phyloP scores from a whole-genome alignment of 2,113 vertebrate species.

The Daboia siamensis region DNA sequence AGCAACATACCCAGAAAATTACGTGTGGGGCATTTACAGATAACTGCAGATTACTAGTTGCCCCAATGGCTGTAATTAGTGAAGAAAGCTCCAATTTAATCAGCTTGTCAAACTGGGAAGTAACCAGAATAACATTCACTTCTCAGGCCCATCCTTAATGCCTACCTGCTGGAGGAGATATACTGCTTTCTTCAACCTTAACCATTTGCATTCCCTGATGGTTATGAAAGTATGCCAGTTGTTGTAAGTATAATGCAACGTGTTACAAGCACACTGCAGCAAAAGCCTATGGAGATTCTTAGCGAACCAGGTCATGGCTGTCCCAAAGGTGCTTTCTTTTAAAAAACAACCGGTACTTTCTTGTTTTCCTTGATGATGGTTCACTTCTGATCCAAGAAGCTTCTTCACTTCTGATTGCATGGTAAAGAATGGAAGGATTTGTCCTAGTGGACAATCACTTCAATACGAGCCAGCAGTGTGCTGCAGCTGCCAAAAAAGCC shows the following conservation, averaged over 20 bases:
- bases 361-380: neutral
- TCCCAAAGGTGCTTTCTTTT: neutral
- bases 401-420: neutral
- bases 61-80: neutral
- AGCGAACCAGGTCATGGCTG: neutral
- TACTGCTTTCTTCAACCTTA: neutral
- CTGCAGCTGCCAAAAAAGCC: too few relatives aligned
- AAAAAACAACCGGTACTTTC: neutral
- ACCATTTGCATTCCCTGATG: neutral
- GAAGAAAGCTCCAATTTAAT: neutral
- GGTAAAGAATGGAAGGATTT: neutral
- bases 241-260: neutral
- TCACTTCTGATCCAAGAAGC: neutral
- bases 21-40: neutral
- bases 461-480: too few relatives aligned
- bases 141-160: neutral
- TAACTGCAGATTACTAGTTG: neutral
- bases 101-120: neutral
- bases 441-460: too few relatives aligned
- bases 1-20: neutral
- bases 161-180: neutral
- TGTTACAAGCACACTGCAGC: neutral
- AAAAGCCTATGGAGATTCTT: neutral
- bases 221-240: neutral
- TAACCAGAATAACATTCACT: neutral